Conservation (phyloP, 2,797 vertebrate species). For the Masticophis lateralis region DNA sequence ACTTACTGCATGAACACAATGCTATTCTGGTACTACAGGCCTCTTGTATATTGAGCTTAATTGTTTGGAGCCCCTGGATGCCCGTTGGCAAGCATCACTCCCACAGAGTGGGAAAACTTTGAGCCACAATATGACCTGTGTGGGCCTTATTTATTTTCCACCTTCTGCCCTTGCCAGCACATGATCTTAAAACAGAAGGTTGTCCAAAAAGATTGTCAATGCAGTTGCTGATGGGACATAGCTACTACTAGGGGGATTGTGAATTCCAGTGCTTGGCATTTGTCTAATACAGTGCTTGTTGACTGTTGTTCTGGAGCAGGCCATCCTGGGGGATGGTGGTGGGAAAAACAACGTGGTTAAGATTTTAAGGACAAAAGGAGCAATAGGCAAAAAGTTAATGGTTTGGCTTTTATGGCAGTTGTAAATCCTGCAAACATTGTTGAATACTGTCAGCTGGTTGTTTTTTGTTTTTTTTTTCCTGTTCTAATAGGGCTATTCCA, state of each 20-base stretch:
- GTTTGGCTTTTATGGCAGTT: background rate
- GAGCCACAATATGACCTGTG: background rate
- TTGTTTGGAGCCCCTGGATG: background rate
- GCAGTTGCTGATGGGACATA: background rate
- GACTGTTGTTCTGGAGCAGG: background rate
- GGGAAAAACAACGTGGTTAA: accelerated
- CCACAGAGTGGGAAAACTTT: background rate
- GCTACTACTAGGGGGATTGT: background rate
- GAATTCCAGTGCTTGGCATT: background rate
- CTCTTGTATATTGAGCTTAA: background rate
- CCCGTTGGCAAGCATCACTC: background rate
- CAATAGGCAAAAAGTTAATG: background rate
- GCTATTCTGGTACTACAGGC: background rate
- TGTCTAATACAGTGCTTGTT: background rate
- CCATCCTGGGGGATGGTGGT: background rate
- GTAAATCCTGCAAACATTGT: background rate
- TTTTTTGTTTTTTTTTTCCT: constrained; percentile 12
- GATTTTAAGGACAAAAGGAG: background rate
- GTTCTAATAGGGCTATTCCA: background rate
- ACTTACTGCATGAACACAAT: background rate
- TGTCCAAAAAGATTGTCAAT: background rate
- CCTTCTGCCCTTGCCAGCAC: background rate
- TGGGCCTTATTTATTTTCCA: accelerated
- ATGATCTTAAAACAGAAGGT: background rate
- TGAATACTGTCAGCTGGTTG: background rate